Conservation (phyloP, 2,888 invertebrate species). For the Polydrusus tereticollis region DNA sequence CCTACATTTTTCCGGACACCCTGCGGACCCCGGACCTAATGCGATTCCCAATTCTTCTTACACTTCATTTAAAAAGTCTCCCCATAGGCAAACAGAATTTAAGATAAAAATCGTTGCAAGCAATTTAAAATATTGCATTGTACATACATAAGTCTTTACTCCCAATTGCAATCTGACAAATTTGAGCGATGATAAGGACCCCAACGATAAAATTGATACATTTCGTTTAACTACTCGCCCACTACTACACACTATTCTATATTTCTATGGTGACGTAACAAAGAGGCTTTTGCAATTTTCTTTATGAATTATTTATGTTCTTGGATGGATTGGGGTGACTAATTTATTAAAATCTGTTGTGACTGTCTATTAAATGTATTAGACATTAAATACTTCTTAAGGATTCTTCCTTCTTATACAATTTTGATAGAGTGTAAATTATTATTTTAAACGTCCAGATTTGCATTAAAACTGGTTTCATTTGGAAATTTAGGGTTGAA, state of each 20-base stretch:
- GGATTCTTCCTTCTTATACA: too few relatives aligned
- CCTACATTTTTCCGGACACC: too few relatives aligned
- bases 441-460: too few relatives aligned
- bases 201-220: slow-evolving; percentile 31
- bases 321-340: neutral
- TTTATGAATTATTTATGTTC: slow-evolving; percentile 38
- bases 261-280: slow-evolving; percentile 28
- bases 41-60: too few relatives aligned
- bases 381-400: neutral
- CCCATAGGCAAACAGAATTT: neutral
- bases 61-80: too few relatives aligned
- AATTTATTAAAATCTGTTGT: slow-evolving; percentile 1
- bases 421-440: too few relatives aligned
- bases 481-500: too few relatives aligned
- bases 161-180: slow-evolving; percentile 42
- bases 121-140: slow-evolving; percentile 34
- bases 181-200: slow-evolving; percentile 42
- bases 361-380: neutral
- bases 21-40: too few relatives aligned
- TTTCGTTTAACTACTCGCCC: slow-evolving; percentile 17
- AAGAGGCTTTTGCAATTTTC: slow-evolving; percentile 33
- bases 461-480: too few relatives aligned
- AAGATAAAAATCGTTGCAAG: slow-evolving; percentile 26
- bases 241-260: neutral
- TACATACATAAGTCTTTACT: neutral